Percentiles rank a stretch among this genome's conserved stretches.
Conservation (phyloP, 2,797 vertebrate genomes). For the Paguma larvata region DNA sequence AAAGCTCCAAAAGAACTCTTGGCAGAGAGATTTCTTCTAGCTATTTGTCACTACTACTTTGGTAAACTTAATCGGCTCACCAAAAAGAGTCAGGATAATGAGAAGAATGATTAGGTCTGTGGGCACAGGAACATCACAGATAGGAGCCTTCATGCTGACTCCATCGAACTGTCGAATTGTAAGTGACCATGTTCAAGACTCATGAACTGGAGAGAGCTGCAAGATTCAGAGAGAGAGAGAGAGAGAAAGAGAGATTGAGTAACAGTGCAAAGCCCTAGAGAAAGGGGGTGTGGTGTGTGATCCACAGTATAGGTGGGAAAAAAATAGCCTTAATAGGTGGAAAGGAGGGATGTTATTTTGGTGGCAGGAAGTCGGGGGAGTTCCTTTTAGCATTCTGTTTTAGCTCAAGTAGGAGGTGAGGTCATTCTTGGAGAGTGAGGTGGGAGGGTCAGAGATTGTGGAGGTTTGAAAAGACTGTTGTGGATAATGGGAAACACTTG, state of each 20-base stretch:
- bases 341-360: slow-evolving; percentile 72
- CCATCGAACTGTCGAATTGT: slow-evolving; percentile 95
- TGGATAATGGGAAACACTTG: background rate
- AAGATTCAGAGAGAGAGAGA: background rate
- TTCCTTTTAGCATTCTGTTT: slow-evolving; percentile 72
- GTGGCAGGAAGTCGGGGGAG: slow-evolving; percentile 67
- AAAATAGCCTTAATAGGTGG: slow-evolving; percentile 75
- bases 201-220: slow-evolving; percentile 70
- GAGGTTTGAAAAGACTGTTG: slow-evolving; percentile 9
- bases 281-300: background rate
- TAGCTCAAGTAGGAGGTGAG: slow-evolving; percentile 62
- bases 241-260: background rate
- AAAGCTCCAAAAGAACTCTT: slow-evolving; percentile 95
- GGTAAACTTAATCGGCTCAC: slow-evolving; percentile 95
- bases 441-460: slow-evolving; percentile 49
- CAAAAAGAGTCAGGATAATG: slow-evolving; percentile 94
- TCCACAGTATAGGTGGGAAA: slow-evolving; percentile 38
- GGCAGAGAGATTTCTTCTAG: slow-evolving; percentile 95
- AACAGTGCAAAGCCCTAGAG: slow-evolving; percentile 33
- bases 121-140: slow-evolving; percentile 95
- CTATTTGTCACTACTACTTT: slow-evolving; percentile 95
- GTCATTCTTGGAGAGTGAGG: slow-evolving; percentile 62
- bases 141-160: slow-evolving; percentile 95
- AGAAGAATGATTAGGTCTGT: slow-evolving; percentile 94
- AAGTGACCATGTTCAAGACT: slow-evolving; percentile 95